phyloP scores from a whole-genome alignment of 2,888 invertebrate genomes.

The Thera obeliscata region DNA sequence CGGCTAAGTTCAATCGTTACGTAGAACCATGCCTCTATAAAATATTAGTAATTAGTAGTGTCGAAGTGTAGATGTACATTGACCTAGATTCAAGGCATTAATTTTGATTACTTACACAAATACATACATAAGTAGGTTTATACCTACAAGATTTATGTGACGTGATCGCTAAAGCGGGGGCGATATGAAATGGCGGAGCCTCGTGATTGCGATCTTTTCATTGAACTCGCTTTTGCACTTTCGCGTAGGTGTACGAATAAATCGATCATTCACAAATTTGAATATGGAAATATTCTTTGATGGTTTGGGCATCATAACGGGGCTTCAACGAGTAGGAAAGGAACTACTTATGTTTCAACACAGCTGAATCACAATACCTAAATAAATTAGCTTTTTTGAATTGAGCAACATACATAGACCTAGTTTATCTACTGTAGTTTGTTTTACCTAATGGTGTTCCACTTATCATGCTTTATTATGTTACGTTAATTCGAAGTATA shows the following conservation, averaged over 20 bases:
- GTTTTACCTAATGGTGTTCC: background rate
- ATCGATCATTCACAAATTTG: background rate
- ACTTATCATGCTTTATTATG: too few species aligned
- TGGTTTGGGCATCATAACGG: background rate
- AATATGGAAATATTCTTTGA: too few species aligned
- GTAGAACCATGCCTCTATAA: too few species aligned
- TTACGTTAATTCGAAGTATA: slow-evolving; percentile 18
- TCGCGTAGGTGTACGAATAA: slow-evolving; percentile 51
- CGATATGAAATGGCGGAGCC: slow-evolving; percentile 70
- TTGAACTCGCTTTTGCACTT: slow-evolving; percentile 63
- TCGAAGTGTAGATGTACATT: background rate
- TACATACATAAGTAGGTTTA: background rate
- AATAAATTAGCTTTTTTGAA: too few species aligned
- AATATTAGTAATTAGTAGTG: too few species aligned
- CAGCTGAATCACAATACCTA: too few species aligned
- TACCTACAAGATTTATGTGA: slow-evolving; percentile 48
- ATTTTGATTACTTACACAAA: slow-evolving; percentile 23
- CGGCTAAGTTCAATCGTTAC: background rate
- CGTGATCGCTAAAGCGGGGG: slow-evolving; percentile 69
- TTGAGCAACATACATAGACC: too few species aligned
- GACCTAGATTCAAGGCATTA: slow-evolving; percentile 4
- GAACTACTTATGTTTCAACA: too few species aligned
- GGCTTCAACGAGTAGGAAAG: background rate
- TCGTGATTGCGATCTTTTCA: slow-evolving; percentile 70
- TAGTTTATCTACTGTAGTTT: background rate